Conservation (phyloP, 2,888 invertebrate genomes). For the Pediacus dermestoides region DNA sequence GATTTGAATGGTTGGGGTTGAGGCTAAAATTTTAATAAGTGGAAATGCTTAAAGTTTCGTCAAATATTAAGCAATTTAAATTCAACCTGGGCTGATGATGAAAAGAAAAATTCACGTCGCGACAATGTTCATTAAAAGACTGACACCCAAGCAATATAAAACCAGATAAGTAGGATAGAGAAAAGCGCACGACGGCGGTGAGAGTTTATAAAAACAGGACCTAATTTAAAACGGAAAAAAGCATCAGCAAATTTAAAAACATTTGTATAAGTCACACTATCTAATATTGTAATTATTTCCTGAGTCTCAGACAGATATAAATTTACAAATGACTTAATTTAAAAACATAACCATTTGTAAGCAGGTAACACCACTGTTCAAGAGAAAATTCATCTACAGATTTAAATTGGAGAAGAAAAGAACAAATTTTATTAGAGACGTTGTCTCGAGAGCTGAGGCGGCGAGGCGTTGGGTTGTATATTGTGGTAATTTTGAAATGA, state of each 20-base stretch:
- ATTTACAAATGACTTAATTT: conserved; percentile 34
- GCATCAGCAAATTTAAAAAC: conserved; percentile 28
- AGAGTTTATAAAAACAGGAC: too few relatives aligned
- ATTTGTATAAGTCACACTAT: conserved; percentile 34
- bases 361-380: conserved; percentile 29
- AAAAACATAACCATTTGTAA: conserved; percentile 39
- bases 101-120: conserved; percentile 21
- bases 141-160: conserved; percentile 22
- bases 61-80: too few relatives aligned
- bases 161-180: conserved; percentile 25
- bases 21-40: too few relatives aligned
- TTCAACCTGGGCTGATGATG: conserved; percentile 8
- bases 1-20: too few relatives aligned
- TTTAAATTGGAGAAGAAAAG: conserved; percentile 18
- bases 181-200: too few relatives aligned
- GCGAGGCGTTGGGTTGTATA: background rate
- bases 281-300: conserved; percentile 36
- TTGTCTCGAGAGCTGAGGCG: background rate
- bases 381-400: conserved; percentile 21
- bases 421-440: conserved; percentile 9
- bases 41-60: too few relatives aligned
- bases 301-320: conserved; percentile 19
- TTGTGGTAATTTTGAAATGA: conserved; percentile 16
- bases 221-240: background rate
- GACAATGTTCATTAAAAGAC: conserved; percentile 24